phyloP scores from a whole-genome alignment of 2,113 vertebrate species.

The Regulus satrapa region DNA sequence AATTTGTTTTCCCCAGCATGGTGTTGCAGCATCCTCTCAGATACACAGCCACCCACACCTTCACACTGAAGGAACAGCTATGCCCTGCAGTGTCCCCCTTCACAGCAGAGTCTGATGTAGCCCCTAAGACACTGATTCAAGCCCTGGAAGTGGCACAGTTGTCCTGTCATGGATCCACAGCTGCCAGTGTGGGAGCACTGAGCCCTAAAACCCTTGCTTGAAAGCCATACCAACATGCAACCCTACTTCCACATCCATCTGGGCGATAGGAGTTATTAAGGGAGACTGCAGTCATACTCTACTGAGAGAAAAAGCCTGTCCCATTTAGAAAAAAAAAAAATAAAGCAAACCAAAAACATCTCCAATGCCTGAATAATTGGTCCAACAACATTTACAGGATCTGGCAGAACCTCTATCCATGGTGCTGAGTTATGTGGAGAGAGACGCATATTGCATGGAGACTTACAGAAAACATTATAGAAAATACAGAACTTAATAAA shows the following conservation, averaged over 20 bases:
- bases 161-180: not conserved
- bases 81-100: not conserved
- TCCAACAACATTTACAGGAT: not conserved
- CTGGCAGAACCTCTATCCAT: too few species aligned
- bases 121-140: not conserved
- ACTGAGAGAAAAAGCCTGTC: not conserved
- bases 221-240: rapidly evolving
- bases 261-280: not conserved
- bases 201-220: not conserved
- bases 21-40: not conserved
- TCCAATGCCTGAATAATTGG: rapidly evolving
- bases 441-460: not conserved
- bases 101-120: not conserved
- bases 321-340: not conserved
- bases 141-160: not conserved
- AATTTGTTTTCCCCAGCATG: rapidly evolving
- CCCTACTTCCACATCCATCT: not conserved
- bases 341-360: not conserved
- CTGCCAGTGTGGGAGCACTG: rapidly evolving
- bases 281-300: not conserved
- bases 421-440: not conserved
- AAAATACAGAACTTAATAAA: not conserved
- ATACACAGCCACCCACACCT: not conserved
- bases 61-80: not conserved
- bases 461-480: not conserved